These are phyloP conservation scores for Anolis sagrei DNA, from an alignment of 2,113 vertebrate species.

Conservation along the genomic window DNA sequence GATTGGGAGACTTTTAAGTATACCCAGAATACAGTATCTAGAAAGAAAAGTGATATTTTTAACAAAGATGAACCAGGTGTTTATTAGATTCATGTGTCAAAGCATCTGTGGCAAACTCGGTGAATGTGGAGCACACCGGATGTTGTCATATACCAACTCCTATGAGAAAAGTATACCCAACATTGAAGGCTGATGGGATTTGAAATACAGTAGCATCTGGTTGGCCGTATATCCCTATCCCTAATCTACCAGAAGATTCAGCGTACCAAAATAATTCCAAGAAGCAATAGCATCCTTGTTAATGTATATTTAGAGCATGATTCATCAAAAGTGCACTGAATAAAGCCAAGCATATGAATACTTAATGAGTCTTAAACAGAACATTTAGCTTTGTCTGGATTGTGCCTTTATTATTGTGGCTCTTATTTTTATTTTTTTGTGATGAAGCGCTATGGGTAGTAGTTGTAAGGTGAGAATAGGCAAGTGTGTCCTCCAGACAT, in stretches of 20 bases:
- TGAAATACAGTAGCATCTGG: no score
- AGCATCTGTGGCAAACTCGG: neutral
- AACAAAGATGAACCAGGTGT: neutral
- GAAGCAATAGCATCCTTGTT: neutral
- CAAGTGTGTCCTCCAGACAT: neutral
- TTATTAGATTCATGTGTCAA: neutral
- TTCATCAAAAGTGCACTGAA: neutral
- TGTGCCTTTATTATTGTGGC: neutral
- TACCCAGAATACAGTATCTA: neutral
- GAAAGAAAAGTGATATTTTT: neutral
- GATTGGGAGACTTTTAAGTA: neutral
- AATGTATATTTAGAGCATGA: slow-evolving; percentile 1
- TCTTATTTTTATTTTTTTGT: neutral
- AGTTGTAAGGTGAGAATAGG: neutral
- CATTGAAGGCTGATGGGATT: no score
- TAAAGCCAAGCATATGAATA: neutral
- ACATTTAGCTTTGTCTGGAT: neutral
- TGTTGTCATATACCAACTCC: no score
- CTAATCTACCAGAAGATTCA: neutral
- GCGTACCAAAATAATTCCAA: neutral
- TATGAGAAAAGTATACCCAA: no score
- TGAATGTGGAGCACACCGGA: no score
- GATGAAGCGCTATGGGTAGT: neutral
- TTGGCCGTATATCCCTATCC: no score
- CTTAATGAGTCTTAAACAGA: neutral